Conservation (phyloP, 1,140 invertebrate species). For the Chelonus insularis region DNA sequence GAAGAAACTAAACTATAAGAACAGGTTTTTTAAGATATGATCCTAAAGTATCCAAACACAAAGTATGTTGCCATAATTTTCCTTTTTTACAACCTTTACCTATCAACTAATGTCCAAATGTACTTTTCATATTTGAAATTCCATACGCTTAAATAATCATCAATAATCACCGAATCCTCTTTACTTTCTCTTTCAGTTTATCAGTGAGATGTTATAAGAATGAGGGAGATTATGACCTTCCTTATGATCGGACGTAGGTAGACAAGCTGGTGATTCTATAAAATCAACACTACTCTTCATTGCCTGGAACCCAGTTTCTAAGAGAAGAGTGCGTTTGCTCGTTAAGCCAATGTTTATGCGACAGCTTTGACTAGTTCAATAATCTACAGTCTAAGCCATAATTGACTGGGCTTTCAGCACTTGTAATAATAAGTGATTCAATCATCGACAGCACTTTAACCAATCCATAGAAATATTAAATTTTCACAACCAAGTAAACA, state of each 20-base stretch:
- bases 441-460: too few relatives aligned
- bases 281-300: neutral
- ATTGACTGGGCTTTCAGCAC: too few relatives aligned
- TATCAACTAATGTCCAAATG: slow-evolving; percentile 24
- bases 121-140: neutral
- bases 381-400: slow-evolving; percentile 31
- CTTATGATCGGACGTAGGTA: too few relatives aligned
- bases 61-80: slow-evolving; percentile 2
- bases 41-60: slow-evolving; percentile 12
- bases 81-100: neutral
- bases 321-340: slow-evolving; percentile 32
- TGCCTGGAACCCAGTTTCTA: neutral
- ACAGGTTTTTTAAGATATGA: slow-evolving; percentile 1
- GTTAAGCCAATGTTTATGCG: slow-evolving; percentile 30
- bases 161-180: too few relatives aligned
- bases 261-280: neutral
- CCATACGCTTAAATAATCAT: too few relatives aligned
- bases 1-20: slow-evolving; percentile 13
- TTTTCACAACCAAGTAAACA: too few relatives aligned
- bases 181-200: too few relatives aligned
- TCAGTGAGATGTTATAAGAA: too few relatives aligned
- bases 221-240: too few relatives aligned
- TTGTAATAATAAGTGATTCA: too few relatives aligned
- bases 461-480: too few relatives aligned
- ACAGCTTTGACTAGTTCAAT: slow-evolving; percentile 14